A percentile compares a stretch with the other conserved stretches of the same genome.
Conservation (phyloP, 2,113 vertebrate genomes). For the Pachycephala philippinensis region DNA sequence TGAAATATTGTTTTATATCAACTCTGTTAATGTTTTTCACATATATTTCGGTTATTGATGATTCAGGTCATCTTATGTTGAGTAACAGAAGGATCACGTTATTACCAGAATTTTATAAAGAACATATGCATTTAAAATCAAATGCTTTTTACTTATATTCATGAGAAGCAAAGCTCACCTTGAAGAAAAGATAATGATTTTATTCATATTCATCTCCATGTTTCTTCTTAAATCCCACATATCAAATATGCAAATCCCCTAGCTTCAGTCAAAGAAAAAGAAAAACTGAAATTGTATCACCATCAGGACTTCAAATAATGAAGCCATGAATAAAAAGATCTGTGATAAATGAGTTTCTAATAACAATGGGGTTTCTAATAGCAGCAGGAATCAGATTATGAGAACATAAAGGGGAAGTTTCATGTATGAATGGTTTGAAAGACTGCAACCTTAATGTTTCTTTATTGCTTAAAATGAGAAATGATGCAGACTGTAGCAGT, state of each 20-base stretch:
- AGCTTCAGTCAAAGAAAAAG: constrained; percentile 17
- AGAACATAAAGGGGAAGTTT: not conserved
- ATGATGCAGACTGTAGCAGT: not conserved
- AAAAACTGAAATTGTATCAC: constrained; percentile 31
- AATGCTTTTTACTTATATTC: not conserved
- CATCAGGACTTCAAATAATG: constrained; percentile 22
- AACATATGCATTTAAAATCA: constrained; percentile 1
- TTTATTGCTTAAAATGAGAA: not conserved
- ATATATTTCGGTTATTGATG: constrained; percentile 30
- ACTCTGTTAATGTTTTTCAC: constrained; percentile 16
- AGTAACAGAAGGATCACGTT: constrained; percentile 17
- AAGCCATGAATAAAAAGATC: constrained; percentile 41
- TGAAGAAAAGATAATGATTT: constrained; percentile 40
- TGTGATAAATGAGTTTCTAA: constrained; percentile 47
- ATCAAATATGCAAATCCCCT: constrained; percentile 46
- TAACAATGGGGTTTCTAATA: not conserved
- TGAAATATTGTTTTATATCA: constrained; percentile 34
- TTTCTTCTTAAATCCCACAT: constrained; percentile 27
- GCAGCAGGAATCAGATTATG: constrained; percentile 24
- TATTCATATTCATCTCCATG: constrained; percentile 46
- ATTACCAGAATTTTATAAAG: constrained; percentile 6
- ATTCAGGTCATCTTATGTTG: not conserved
- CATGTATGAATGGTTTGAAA: not conserved
- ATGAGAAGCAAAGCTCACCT: constrained; percentile 41
- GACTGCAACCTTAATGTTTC: not conserved